Percentiles rank a stretch among this genome's conserved stretches.
Conservation (phyloP, 2,113 vertebrate genomes). For the Cyprichromis sp. region DNA sequence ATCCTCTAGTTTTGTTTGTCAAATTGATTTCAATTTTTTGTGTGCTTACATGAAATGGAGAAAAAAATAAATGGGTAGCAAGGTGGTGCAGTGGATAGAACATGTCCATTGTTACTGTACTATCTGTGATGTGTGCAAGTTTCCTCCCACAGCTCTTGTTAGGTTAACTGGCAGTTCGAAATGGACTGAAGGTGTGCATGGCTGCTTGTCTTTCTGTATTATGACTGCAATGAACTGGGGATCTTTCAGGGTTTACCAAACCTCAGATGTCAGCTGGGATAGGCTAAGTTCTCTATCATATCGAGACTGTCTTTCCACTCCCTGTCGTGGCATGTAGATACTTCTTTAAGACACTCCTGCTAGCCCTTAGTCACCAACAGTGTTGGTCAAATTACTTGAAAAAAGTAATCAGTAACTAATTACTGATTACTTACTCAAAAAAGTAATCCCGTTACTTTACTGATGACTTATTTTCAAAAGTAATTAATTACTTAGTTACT, state of each 20-base stretch:
- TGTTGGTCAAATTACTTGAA: too few relatives aligned
- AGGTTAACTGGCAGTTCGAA: neutral
- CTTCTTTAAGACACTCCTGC: neutral
- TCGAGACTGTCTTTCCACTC: neutral
- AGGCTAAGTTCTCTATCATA: neutral
- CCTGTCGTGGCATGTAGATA: neutral
- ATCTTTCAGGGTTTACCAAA: neutral
- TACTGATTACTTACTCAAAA: too few relatives aligned
- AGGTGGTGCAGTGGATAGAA: neutral
- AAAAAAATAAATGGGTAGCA: neutral
- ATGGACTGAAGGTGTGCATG: neutral
- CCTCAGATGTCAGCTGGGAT: neutral
- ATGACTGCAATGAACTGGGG: neutral
- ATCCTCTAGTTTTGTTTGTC: neutral
- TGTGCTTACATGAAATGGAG: neutral
- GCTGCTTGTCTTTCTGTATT: neutral
- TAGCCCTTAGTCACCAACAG: neutral
- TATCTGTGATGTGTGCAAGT: neutral
- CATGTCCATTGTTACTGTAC: neutral
- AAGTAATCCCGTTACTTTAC: too few relatives aligned
- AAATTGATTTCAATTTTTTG: neutral
- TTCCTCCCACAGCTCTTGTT: neutral
- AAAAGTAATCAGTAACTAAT: too few relatives aligned
- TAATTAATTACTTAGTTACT: too few relatives aligned
- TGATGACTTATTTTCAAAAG: too few relatives aligned